Evolutionary conservation across 2,797 vertebrate species (phyloP).

Genomic region (Anisognathus igniventris): DNA sequence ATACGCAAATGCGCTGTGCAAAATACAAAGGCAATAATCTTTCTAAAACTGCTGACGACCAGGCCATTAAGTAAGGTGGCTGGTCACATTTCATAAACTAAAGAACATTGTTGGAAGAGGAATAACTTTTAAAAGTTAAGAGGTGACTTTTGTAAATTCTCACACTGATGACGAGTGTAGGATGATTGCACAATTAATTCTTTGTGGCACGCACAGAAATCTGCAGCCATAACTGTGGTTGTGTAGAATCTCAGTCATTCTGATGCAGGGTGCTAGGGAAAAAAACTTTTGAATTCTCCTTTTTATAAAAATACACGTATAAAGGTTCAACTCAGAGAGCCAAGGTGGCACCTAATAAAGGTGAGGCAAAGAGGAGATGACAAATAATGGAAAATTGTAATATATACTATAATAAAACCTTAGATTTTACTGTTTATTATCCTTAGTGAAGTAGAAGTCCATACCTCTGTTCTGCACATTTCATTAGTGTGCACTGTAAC

Average conservation of each 20-base stretch:
- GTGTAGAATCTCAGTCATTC: constrained; percentile 8
- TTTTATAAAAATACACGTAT: neutral
- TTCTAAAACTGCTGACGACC: constrained; percentile 61
- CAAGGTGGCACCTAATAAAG: constrained; percentile 51
- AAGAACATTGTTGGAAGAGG: constrained; percentile 59
- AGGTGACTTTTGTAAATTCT: constrained; percentile 55
- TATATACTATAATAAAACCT: constrained; percentile 43
- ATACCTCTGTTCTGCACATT: constrained; percentile 14
- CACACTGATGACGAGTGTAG: constrained; percentile 31
- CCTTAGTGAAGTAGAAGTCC: constrained; percentile 33
- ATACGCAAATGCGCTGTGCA: constrained; percentile 31
- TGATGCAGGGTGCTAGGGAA: neutral
- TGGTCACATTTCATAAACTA: constrained; percentile 46
- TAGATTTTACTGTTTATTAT: constrained; percentile 60
- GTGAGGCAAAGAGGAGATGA: constrained; percentile 39
- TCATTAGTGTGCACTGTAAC: constrained; percentile 37
- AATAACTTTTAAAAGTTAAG: constrained; percentile 60
- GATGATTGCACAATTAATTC: constrained; percentile 63
- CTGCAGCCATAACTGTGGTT: neutral
- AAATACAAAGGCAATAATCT: constrained; percentile 67
- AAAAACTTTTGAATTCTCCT: constrained; percentile 27
- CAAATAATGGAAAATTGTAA: constrained; percentile 55
- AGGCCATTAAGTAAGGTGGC: constrained; percentile 51
- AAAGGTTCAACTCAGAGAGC: neutral
- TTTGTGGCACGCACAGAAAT: constrained; percentile 33